A percentile compares a stretch with the other conserved stretches of the same genome.
phyloP scores from a whole-genome alignment of 2,888 invertebrate genomes.

The Acronicta leporina region DNA sequence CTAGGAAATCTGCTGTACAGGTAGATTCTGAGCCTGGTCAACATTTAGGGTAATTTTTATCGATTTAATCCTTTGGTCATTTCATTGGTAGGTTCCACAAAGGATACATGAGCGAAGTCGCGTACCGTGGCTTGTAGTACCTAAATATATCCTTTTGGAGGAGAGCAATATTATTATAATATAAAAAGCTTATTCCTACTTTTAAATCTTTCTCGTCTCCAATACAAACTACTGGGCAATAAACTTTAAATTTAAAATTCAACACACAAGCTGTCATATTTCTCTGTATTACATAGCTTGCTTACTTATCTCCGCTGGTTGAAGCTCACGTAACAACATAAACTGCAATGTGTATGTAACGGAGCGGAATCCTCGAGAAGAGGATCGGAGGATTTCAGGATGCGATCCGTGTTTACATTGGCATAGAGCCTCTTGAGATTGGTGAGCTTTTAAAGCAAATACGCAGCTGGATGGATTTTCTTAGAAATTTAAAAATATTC shows the following conservation, averaged over 20 bases:
- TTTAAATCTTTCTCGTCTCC: constrained; percentile 15
- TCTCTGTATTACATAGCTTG: constrained; percentile 57
- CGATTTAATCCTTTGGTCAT: too few relatives aligned
- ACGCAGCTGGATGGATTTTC: constrained; percentile 37
- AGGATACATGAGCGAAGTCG: too few relatives aligned
- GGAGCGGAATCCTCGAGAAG: constrained; percentile 48
- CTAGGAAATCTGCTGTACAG: too few relatives aligned
- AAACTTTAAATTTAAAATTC: constrained; percentile 57
- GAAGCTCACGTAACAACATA: constrained; percentile 64
- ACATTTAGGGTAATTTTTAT: too few relatives aligned
- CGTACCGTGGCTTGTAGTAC: too few relatives aligned
- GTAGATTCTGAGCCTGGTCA: too few relatives aligned
- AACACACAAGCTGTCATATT: constrained; percentile 56
- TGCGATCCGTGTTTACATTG: constrained; percentile 51
- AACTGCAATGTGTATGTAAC: constrained; percentile 67
- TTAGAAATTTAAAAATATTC: constrained; percentile 23
- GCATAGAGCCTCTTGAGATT: constrained; percentile 44
- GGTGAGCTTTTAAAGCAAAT: constrained; percentile 49
- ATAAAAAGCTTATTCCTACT: not conserved
- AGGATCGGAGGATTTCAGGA: constrained; percentile 54
- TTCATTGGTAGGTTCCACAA: too few relatives aligned
- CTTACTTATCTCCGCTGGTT: constrained; percentile 59
- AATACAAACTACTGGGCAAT: constrained; percentile 16
- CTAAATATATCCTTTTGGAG: too few relatives aligned
- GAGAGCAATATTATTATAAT: too few relatives aligned